Conservation (phyloP, 2,888 invertebrate species). For the Synanthedon formicaeformis region DNA sequence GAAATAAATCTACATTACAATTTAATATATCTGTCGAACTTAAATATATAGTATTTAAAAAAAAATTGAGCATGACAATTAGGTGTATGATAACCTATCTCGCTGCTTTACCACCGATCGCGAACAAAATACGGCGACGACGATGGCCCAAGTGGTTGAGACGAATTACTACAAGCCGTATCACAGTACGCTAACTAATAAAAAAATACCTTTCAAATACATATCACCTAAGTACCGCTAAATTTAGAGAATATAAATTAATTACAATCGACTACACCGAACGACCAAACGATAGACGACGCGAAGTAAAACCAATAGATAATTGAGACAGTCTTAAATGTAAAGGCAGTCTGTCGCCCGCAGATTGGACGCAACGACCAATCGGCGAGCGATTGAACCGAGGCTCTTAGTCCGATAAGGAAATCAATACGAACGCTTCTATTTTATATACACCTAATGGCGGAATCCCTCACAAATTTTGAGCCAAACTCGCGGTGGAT, state of each 20-base stretch:
- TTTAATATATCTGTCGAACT: background rate
- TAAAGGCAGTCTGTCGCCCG: background rate
- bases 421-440: no score
- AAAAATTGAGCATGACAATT: background rate
- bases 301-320: background rate
- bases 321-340: background rate
- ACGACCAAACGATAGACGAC: background rate
- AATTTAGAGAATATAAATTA: background rate
- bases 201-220: background rate
- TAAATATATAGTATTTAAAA: background rate
- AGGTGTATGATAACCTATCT: background rate
- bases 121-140: background rate
- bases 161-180: background rate
- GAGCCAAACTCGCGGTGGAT: no score
- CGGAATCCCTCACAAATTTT: no score
- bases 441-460: no score
- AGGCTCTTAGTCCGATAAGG: no score
- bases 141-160: background rate
- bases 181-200: conserved; percentile 2
- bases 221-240: background rate
- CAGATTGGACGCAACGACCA: background rate
- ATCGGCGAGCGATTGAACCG: background rate
- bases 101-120: no score
- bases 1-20: background rate
- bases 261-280: background rate